Conservation (phyloP, 2,888 invertebrate genomes). For the Hipparchia sbordonii region DNA sequence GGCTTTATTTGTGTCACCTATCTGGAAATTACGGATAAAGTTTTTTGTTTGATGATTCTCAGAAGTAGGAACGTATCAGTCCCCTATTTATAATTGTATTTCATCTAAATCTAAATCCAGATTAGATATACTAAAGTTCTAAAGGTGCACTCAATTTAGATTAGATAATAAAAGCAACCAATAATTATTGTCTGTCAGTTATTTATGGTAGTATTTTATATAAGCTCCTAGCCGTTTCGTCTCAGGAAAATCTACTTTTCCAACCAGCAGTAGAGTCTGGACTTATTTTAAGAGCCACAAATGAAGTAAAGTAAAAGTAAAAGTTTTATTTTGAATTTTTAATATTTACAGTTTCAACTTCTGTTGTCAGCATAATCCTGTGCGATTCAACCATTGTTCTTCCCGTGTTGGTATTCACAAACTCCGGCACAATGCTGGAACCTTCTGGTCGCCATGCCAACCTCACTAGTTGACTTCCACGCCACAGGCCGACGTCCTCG, state of each 20-base stretch:
- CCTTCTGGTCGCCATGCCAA: slow-evolving; percentile 64
- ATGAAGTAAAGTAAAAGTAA: too few relatives aligned
- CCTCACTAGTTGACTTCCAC: slow-evolving; percentile 69
- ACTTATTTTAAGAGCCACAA: too few relatives aligned
- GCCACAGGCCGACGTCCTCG: slow-evolving; percentile 83
- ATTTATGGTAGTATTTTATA: too few relatives aligned
- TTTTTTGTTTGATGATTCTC: too few relatives aligned
- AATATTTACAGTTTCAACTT: slow-evolving; percentile 38
- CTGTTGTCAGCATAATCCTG: slow-evolving; percentile 48
- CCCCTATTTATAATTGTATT: not conserved
- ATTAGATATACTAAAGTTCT: too few relatives aligned
- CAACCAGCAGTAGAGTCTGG: too few relatives aligned
- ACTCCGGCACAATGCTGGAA: slow-evolving; percentile 55
- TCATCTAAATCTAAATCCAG: not conserved
- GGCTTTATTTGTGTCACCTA: slow-evolving; percentile 64
- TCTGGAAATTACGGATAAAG: slow-evolving; percentile 43
- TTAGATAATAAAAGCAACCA: too few relatives aligned
- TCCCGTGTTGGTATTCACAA: slow-evolving; percentile 47
- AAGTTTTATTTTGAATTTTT: not conserved
- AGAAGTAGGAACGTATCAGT: too few relatives aligned
- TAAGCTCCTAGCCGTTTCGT: too few relatives aligned
- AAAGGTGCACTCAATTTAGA: too few relatives aligned
- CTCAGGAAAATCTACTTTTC: too few relatives aligned
- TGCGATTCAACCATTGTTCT: slow-evolving; percentile 49
- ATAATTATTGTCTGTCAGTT: too few relatives aligned